phyloP scores from a whole-genome alignment of 2,113 vertebrate species.

The Lichenostomus cassidix region DNA sequence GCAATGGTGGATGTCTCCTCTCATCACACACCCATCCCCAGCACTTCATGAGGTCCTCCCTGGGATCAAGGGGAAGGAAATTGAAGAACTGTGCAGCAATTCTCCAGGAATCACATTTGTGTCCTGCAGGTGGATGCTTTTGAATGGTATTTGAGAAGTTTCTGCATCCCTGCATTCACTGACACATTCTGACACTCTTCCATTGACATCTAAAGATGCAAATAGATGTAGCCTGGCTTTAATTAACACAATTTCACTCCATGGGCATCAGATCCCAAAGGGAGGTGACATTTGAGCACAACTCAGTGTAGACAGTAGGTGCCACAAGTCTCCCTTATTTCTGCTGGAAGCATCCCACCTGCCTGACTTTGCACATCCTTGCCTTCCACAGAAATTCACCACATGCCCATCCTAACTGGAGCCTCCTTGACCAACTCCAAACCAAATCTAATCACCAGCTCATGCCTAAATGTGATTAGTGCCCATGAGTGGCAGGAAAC shows the following conservation, averaged over 20 bases:
- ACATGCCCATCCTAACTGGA: not conserved
- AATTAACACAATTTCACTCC: not conserved
- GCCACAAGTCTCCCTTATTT: not conserved
- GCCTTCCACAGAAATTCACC: not conserved
- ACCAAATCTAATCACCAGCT: not conserved
- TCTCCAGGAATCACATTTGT: not conserved
- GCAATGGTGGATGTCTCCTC: not conserved
- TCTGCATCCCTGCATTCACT: not conserved
- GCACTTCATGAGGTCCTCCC: not conserved
- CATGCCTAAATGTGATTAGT: not conserved
- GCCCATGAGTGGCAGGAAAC: not conserved
- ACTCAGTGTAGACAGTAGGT: not conserved
- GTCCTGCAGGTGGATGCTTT: not conserved
- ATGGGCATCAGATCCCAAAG: not conserved
- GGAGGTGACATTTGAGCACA: not conserved
- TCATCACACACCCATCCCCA: not conserved
- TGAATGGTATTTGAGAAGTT: not conserved
- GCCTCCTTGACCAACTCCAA: not conserved
- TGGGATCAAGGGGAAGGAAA: not conserved
- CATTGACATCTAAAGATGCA: not conserved
- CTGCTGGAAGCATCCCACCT: not conserved
- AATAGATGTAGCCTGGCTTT: not conserved
- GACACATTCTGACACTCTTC: accelerated
- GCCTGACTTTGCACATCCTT: not conserved
- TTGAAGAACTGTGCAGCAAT: not conserved